Evolutionary conservation across 1,140 invertebrate species (phyloP).

Genomic region (Magallana gigas): DNA sequence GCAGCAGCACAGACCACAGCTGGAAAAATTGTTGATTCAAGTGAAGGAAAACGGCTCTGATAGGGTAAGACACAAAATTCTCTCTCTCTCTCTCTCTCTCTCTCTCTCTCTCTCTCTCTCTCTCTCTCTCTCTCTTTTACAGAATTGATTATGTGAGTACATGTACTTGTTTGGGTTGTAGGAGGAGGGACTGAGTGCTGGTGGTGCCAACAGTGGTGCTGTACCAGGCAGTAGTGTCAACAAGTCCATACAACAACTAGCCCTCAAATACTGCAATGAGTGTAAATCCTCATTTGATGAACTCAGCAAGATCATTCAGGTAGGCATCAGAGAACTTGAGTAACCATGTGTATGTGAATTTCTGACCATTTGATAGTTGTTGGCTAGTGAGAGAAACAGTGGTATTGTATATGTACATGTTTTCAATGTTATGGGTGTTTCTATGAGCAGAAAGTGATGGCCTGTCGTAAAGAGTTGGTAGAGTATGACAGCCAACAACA

Average conservation of each 20-base stretch:
- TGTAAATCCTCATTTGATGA: conserved; percentile 97
- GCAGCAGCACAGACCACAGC: conserved; percentile 88
- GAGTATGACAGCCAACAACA: conserved; percentile 92
- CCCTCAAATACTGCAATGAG: conserved; percentile 96
- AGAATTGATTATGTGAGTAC: neutral
- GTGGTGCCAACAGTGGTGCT: conserved; percentile 46
- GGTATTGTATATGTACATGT: too few relatives aligned
- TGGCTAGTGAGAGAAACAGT: too few relatives aligned
- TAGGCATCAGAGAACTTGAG: conserved; percentile 39
- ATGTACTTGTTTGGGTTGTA: neutral
- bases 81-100: neutral
- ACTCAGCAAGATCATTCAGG: conserved; percentile 95
- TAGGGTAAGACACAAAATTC: conserved; percentile 43
- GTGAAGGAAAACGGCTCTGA: conserved; percentile 76
- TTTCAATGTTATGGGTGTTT: neutral
- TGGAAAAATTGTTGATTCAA: conserved; percentile 88
- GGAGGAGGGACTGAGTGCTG: conserved; percentile 43
- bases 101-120: neutral
- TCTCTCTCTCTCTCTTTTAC: neutral
- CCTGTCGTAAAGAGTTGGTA: conserved; percentile 93
- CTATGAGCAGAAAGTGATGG: conserved; percentile 83
- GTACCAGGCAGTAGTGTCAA: conserved; percentile 79
- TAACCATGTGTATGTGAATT: too few relatives aligned
- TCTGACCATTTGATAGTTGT: too few relatives aligned
- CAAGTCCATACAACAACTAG: conserved; percentile 83